Evolutionary conservation across 2,888 invertebrate species (phyloP), one percentile per base, ranked within the genome.

Genomic region (Pogonocherus hispidulus): DNA sequence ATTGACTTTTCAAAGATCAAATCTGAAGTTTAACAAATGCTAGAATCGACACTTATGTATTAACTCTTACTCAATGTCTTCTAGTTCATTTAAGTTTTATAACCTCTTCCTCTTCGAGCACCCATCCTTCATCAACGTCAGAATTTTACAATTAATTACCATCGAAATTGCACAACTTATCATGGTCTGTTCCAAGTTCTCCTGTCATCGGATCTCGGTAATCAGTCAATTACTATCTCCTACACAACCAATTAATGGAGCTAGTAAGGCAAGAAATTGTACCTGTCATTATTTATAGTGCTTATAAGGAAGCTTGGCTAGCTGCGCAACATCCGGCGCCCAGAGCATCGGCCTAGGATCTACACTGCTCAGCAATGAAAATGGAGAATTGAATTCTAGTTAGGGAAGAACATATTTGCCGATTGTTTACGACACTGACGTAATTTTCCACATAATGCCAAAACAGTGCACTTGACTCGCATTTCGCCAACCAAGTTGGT

Each of bases 231-330:
- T 64, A 64, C 20, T 44, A 47, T 56, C 64, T 64, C 64, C 64
- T 64, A 64, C 64, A 64, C 64, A 64, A 37, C 23, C 56, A 55
- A 64, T 56, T 64, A 64, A 64, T 64, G 37, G 14, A 16, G 27
- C 19, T 35, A 16, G 44, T 46, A 23, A 46, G 46, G 56, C 47
- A 64, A 64, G 64, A 56, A 55, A 47, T 64, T 11, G 54, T 55
- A 54, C 54, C 46, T 37, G 54, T 64, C 64, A 64, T 64, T 64
- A 64, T 64, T 64, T 64, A 64, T 64, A 49, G 23, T 46, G 32
- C 64, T 46, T 55, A 64, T 64, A 64, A 64, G 64, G 64, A 56
- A 64, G 56, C 64, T 64, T 64, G 64, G 46, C 44, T 11, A 55
- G 52, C 44, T n/a, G 44, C 23, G n/a, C 14, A 46, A 35, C 56